Base-by-base conservation (phyloP, 2,113 vertebrate species). In the Sclerurus mexicanus region DNA sequence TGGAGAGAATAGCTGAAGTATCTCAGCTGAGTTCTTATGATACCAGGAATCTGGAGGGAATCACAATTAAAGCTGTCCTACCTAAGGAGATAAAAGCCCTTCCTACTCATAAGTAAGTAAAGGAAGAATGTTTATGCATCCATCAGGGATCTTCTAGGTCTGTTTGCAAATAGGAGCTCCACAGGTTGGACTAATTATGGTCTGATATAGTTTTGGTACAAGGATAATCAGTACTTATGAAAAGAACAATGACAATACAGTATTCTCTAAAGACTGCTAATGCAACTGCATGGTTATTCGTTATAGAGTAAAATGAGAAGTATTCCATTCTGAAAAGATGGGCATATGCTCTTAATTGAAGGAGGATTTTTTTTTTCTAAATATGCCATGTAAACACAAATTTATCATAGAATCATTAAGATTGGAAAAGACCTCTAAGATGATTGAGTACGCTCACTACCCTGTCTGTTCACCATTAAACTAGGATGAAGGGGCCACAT, bases 381-480 rank as follows among this genome's bases (percentile, higher is more conserved):
- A 31, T 11, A 23, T 25, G 11, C 3, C 37, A 14, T 18, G 8
- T 53, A 64, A 90, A 23, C 7, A 21, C 4, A 87, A 64, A 27
- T 44, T 53, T 60, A 21, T 16, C 23, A 52, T 7, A 39, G 22
- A 60, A 53, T n/a, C 15, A 46, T 52, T 59, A 39, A 21, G 12
- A 50, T 3, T 59, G 46, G 12, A 31, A 67, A n/a, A 62, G 39
- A 10, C 2, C 7, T n/a, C 16, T 40, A 60, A 60, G n/a, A 22
- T 35, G 0, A 0, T n/a, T 28, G 21, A 47, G 9, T 47, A 60
- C 17, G 4, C 14, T 16, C 0, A 0, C 47, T 10, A 35, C 9
- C 20, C n/a, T 30, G 52, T 11, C 16, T 52, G 8, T 24, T 39
- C 33, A 39, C 3, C 12, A 39, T 23, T 52, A 25, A 47, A 31